Conservation (phyloP, 2,113 vertebrate genomes). For the Larimichthys crocea region DNA sequence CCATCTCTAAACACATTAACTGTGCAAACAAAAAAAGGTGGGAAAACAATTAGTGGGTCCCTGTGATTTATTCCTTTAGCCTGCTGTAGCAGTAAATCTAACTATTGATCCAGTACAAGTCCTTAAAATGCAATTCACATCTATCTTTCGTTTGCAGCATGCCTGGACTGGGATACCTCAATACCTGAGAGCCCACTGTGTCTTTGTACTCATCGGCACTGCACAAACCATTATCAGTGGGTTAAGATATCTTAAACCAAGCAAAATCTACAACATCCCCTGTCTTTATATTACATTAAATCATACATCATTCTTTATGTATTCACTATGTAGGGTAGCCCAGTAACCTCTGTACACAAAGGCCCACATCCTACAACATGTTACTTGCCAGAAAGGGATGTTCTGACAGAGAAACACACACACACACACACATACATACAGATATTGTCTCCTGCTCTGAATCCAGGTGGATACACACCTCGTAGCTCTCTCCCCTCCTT, state of each 20-base stretch:
- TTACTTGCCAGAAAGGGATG: neutral
- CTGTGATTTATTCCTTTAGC: neutral
- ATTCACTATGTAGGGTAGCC: neutral
- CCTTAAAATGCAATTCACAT: constrained; percentile 46
- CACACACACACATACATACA: neutral
- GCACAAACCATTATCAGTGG: constrained; percentile 28
- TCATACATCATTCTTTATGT: neutral
- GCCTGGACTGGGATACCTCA: constrained; percentile 57
- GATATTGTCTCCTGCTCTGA: constrained; percentile 20
- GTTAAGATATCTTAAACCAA: constrained; percentile 1
- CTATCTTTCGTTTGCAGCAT: constrained; percentile 22
- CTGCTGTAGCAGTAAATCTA: constrained; percentile 25
- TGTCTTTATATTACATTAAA: constrained; percentile 6
- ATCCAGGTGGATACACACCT: constrained; percentile 87
- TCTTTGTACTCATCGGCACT: constrained; percentile 56
- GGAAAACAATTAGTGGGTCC: constrained; percentile 34
- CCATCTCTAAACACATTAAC: constrained; percentile 52
- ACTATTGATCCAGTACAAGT: constrained; percentile 9
- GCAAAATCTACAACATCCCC: neutral
- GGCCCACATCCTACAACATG: constrained; percentile 9
- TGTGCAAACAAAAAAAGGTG: constrained; percentile 39
- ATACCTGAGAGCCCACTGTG: constrained; percentile 34
- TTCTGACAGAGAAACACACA: constrained; percentile 8
- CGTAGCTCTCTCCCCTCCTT: constrained; percentile 90
- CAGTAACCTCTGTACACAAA: constrained; percentile 6